Base-by-base conservation (phyloP, 2,888 invertebrate species). In the Tetragonisca angustula region DNA sequence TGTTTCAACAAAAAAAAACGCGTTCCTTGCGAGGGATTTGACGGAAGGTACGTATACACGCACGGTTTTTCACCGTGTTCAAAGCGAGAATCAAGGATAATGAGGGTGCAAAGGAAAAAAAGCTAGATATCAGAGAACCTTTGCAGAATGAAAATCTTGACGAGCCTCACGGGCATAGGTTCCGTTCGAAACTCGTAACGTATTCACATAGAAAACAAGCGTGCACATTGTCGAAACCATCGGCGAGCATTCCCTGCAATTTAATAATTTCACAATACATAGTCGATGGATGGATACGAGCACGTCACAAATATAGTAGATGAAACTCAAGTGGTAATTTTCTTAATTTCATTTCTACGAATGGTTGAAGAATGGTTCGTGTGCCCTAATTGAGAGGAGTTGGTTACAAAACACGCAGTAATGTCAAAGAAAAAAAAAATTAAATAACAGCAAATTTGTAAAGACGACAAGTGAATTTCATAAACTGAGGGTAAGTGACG, bases 251-350 rank as follows among this genome's bases (percentile, higher is more conserved):
- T 81, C 56, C 62, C 17, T 68, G 49, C 56, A 52, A 67, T 61
- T 62, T 52, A 2, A 19, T 27, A 27, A 27, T 27, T 27, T 27
- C 27, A 52, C 9, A 24, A 15, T 36, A 24, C 50, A 49, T 50
- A 67, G 64, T 68, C n/a, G 68, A 32, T 17, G 64, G 21, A 50
- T 21, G 64, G 21, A 50, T 21, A 36, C 19, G 13, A 19, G 11
- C 56, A 43, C 2, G 43, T 43, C 56, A 50, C 64, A 52, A 68
- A 72, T 72, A 79, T 69, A 36, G 32, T 32, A 61, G 65, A 65
- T 49, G 74, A 74, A 84, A 71, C 67, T 78, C 54, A 83, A 83
- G 83, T 76, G 73, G 80, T 43, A 49, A 36, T 75, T 72, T 67
- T 61, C 52, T 59, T 79, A 36, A 79, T 85, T 80, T 70, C 69